Evolutionary conservation across 2,113 vertebrate genomes (phyloP), one percentile per base, ranked within the genome.

Genomic region (Centropristis striata): DNA sequence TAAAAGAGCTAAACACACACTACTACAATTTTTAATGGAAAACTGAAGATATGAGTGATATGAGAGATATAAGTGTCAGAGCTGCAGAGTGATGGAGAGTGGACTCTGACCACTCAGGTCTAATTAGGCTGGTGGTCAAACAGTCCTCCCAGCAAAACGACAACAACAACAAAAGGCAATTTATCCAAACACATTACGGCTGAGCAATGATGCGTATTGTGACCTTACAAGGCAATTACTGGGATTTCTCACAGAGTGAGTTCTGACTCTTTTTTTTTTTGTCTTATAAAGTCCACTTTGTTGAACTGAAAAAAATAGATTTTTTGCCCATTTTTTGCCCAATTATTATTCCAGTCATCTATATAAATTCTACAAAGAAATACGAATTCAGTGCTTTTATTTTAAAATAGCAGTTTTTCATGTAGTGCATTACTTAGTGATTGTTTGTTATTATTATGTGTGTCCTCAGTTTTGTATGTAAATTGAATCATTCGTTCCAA

Each of bases 41-140:
- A 8, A 39, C 54, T 65, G 5, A 46, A 25, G 27, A 20, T n/a
- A 11, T 74, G 23, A 32, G n/a, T n/a, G n/a, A n/a, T n/a, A n/a
- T n/a, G n/a, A n/a, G n/a, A n/a, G n/a, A n/a, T n/a, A 28, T 20
- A 15, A 32, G 14, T 18, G 54, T 20, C 15, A 36, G 28, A 58
- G 54, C 28, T 57, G 54, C 28, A n/a, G 53, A 8, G 4, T 8
- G 32, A 28, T 28, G 16, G 11, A 25, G 39, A 47, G n/a, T 5
- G 14, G 27, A 39, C 16, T 65, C 21, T 37, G 53, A 58, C 16
- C 1, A 12, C 10, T 63, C 4, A 49, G 54, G 20, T 63, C 21
- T 44, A 6, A 16, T 71, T 57, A 18, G 11, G 47, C 27, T 32
- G 27, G 53, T 51, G 53, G 53, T 51, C 46, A 60, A 73, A 70